Evolutionary conservation across 1,140 invertebrate species (phyloP).

Genomic region (Drosophila baimaii): DNA sequence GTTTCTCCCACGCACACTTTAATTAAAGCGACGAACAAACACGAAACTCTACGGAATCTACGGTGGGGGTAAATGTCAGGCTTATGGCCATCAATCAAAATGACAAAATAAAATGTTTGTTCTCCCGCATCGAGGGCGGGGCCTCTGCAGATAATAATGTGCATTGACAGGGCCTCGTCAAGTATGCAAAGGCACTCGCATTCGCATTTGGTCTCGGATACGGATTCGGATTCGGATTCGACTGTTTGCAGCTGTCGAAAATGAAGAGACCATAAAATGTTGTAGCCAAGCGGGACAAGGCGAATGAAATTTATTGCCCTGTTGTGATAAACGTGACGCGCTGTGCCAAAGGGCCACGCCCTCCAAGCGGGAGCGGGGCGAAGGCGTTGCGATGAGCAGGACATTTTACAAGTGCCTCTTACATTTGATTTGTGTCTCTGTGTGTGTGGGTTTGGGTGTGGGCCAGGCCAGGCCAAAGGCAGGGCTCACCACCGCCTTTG

Average conservation of each 20-base stretch:
- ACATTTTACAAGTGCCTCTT: conserved; percentile 61
- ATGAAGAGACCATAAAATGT: conserved; percentile 70
- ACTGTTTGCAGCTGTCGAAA: conserved; percentile 62
- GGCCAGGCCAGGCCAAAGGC: neutral
- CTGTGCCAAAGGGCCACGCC: conserved; percentile 53
- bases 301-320: conserved; percentile 76
- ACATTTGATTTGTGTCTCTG: conserved; percentile 65
- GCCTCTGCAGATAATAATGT: conserved; percentile 61
- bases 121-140: neutral
- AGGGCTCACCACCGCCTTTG: neutral
- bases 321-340: conserved; percentile 80
- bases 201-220: neutral
- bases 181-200: conserved; percentile 60
- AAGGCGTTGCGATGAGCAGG: conserved; percentile 15
- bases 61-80: too few relatives aligned
- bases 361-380: conserved; percentile 16
- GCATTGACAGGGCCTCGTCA: conserved; percentile 53
- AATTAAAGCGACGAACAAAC: conserved; percentile 72
- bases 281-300: conserved; percentile 49
- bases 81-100: conserved; percentile 81
- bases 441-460: conserved; percentile 6
- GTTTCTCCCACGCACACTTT: conserved; percentile 58
- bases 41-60: conserved; percentile 28
- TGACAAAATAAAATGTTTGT: conserved; percentile 81
- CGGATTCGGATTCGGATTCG: conserved; percentile 8